These are phyloP conservation scores for Acronicta leporina DNA, from an alignment of 2,888 invertebrate species.

Conservation along the genomic window DNA sequence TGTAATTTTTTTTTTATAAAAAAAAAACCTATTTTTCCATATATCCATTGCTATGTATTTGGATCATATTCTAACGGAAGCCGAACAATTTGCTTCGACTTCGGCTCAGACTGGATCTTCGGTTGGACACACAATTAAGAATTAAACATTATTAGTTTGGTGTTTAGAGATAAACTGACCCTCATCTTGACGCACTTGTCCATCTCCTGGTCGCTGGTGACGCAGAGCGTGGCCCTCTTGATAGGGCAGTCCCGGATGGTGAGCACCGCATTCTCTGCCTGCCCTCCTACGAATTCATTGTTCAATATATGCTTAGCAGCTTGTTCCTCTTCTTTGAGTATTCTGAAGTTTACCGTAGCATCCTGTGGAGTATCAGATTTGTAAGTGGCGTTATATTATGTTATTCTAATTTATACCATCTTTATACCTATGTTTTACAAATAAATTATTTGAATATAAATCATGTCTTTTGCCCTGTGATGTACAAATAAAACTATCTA, in stretches of 20 bases:
- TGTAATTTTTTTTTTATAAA: too few species aligned
- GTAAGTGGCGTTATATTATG: neutral
- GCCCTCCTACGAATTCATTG: slow-evolving; percentile 88
- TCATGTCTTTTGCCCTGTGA: too few species aligned
- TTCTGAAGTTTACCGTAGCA: slow-evolving; percentile 90
- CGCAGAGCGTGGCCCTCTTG: slow-evolving; percentile 95
- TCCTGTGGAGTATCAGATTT: slow-evolving; percentile 88
- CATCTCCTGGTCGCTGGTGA: slow-evolving; percentile 96
- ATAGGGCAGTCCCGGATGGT: slow-evolving; percentile 95
- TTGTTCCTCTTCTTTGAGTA: slow-evolving; percentile 92
- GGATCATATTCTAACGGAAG: too few species aligned
- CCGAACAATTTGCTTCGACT: too few species aligned
- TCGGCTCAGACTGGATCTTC: too few species aligned
- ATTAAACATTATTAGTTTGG: neutral
- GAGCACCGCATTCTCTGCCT: slow-evolving; percentile 91
- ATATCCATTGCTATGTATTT: too few species aligned
- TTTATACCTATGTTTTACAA: too few species aligned
- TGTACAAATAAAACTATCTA: too few species aligned
- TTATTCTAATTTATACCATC: too few species aligned
- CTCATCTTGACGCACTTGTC: slow-evolving; percentile 97
- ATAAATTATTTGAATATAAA: too few species aligned
- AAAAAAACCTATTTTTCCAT: too few species aligned
- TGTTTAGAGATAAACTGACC: slow-evolving; percentile 85
- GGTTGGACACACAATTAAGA: too few species aligned
- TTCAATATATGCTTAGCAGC: slow-evolving; percentile 93